Conservation (phyloP, 2,888 invertebrate genomes). For the Terebella lapidaria region DNA sequence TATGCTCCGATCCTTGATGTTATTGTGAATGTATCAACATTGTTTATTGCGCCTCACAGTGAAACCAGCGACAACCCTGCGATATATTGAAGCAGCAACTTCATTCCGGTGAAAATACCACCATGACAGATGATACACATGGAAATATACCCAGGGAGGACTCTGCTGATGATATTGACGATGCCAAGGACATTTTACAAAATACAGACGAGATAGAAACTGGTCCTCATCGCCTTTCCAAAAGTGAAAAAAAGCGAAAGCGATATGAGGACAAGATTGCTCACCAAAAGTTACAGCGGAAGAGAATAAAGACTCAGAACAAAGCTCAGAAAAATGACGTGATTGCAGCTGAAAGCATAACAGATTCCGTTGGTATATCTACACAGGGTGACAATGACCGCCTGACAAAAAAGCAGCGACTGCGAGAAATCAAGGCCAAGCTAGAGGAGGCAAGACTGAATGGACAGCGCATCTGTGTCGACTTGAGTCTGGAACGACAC, state of each 20-base stretch:
- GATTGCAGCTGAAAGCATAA: neutral
- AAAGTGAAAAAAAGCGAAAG: neutral
- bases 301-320: neutral
- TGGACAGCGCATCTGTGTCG: conserved; percentile 31
- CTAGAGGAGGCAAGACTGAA: neutral
- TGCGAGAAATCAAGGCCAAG: neutral
- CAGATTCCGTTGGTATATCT: neutral
- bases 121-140: too few relatives aligned
- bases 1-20: too few relatives aligned
- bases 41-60: too few relatives aligned
- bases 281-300: neutral
- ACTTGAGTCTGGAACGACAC: conserved; percentile 29
- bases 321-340: neutral
- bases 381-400: neutral
- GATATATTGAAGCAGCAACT: too few relatives aligned
- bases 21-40: too few relatives aligned
- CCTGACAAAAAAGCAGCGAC: neutral
- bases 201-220: too few relatives aligned
- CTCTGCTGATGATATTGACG: too few relatives aligned
- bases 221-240: neutral
- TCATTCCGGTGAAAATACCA: too few relatives aligned
- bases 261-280: neutral
- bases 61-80: too few relatives aligned
- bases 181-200: too few relatives aligned
- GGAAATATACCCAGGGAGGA: too few relatives aligned